These are phyloP conservation scores for Prunella himalayana DNA, from an alignment of 2,113 vertebrate species.

Conservation along the genomic window DNA sequence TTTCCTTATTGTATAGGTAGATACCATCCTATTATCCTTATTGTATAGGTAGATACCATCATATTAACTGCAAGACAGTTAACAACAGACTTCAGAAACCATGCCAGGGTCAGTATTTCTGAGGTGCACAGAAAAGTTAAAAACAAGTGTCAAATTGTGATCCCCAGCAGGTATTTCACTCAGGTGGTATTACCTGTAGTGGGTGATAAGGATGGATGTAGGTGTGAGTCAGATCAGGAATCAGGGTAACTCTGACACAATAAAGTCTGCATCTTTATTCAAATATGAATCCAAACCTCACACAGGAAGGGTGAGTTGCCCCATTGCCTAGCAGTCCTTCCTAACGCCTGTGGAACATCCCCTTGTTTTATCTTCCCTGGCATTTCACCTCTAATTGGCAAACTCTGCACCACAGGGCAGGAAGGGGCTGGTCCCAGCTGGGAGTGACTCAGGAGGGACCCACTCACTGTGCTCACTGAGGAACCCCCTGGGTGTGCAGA, in stretches of 20 bases:
- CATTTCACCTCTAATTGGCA: neutral
- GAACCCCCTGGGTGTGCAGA: neutral
- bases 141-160: neutral
- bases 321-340: neutral
- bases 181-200: fast-evolving
- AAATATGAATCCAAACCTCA: neutral
- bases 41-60: neutral
- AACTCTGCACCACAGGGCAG: neutral
- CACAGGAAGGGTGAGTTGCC: neutral
- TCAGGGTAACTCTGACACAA: neutral
- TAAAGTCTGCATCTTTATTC: neutral
- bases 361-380: neutral
- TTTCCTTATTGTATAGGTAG: neutral
- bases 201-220: fast-evolving
- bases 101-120: neutral
- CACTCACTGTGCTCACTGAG: neutral
- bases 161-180: neutral
- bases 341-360: neutral
- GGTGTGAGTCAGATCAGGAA: neutral
- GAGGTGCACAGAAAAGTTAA: neutral
- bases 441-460: neutral
- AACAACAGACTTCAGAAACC: neutral
- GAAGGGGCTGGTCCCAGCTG: neutral
- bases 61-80: neutral
- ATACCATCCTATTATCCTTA: neutral